These are phyloP conservation scores for Crocuta crocuta DNA, from an alignment of 2,113 vertebrate species.

Conservation along the genomic window DNA sequence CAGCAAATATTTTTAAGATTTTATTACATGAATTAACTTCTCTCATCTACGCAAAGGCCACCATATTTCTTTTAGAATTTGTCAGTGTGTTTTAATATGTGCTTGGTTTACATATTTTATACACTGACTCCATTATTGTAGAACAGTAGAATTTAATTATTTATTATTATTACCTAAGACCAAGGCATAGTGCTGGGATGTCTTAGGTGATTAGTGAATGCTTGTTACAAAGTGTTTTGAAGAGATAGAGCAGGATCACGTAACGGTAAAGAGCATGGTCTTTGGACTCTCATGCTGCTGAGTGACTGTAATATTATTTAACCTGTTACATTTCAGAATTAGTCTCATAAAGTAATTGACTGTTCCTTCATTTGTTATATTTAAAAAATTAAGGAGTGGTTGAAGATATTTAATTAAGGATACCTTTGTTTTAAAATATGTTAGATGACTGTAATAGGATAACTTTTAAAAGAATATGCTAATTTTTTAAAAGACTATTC, in stretches of 20 bases:
- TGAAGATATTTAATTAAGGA: neutral
- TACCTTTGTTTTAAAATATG: neutral
- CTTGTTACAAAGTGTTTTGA: neutral
- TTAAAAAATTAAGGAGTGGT: neutral
- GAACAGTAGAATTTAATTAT: neutral
- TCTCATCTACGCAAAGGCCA: neutral
- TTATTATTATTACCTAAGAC: neutral
- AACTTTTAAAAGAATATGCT: neutral
- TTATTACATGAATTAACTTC: neutral
- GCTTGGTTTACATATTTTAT: neutral
- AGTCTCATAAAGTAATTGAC: neutral
- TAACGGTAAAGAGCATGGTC: neutral
- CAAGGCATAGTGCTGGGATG: neutral
- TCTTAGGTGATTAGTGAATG: neutral
- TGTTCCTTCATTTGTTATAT: neutral
- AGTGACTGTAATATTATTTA: neutral
- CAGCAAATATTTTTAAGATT: neutral
- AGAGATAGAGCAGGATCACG: neutral
- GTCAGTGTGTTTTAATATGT: neutral
- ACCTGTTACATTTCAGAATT: neutral
- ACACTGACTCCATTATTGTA: neutral
- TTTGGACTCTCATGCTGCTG: rapidly evolving
- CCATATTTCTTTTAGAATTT: neutral
- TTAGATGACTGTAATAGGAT: neutral
- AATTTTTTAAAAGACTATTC: neutral